Base-by-base conservation (phyloP, 2,113 vertebrate genomes). In the Aegotheles bennettii region DNA sequence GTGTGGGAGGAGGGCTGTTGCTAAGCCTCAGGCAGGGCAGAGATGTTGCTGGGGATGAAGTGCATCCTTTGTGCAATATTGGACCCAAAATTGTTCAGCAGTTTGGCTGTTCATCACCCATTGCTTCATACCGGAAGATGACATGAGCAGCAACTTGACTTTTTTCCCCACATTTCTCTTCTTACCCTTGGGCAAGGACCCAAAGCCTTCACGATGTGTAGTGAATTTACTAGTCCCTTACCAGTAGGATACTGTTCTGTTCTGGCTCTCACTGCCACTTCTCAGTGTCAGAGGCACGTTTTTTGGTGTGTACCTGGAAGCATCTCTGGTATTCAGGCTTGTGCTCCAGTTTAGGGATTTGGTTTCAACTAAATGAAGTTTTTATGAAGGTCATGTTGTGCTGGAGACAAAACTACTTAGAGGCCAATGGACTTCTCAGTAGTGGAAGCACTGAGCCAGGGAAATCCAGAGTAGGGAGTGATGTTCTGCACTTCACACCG, bases 371-470 rank as follows among this genome's bases (percentile, higher is more conserved):
- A n/a, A 75, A 47, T 8, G 4, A 38, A 13, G 18, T 19, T 70
- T 47, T 78, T 3, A 33, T 5, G 5, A 29, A 42, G 3, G 10
- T 47, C 11, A 1, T 0, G 11, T 12, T 43, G 50, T 5, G 0
- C 70, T 50, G 48, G 57, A 69, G 81, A 65, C 40, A 59, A 38
- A 73, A 12, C 42, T 50, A 6, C 45, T 21, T 16, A 31, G 81
- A 79, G 47, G 53, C 56, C 70, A 63, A 0, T 3, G 36, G 29
- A 28, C 20, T 89, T 42, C 77, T 91, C 21, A 17, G 26, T 6
- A 3, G 4, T 40, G 57, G 67, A 65, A 80, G 23, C 0, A 3
- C 48, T 38, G 93, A 87, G 87, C 63, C 63, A 63, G 70, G 78
- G 87, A 40, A 83, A 73, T 35, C 17, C 77, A 76, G 84, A 90